Base-by-base conservation (phyloP, 2,113 vertebrate genomes). In the Nothocercus julius region DNA sequence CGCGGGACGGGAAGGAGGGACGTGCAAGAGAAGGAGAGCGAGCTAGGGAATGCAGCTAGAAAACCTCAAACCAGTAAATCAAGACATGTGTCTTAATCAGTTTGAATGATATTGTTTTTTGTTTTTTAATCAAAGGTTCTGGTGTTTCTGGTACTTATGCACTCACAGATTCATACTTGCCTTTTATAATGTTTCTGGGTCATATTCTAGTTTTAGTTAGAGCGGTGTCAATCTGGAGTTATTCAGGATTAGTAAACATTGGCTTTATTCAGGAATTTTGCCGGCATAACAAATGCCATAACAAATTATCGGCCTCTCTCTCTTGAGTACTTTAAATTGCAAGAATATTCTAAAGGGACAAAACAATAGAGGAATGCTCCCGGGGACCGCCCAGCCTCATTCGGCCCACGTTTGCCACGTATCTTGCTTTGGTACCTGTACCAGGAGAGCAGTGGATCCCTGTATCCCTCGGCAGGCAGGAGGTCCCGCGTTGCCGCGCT, bases 11-110 rank as follows among this genome's bases (percentile, higher is more conserved):
- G 76, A 96, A 83, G 83, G 62, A 66, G 62, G 61, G 62, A 93
- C 28, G 40, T 32, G 68, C 36, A 18, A 45, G 75, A 92, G 56
- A 62, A 36, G 78, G 66, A 70, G 84, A 82, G 68, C 27, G 66
- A 83, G 51, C 61, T 69, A 30, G 78, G 75, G 92, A 94, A 90
- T 93, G 93, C 42, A 75, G 75, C 95, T 92, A 92, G 95, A 92
- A 97, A 97, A 86, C 77, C 72, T 96, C 94, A 97, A 93, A 44
- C 78, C 80, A 91, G 87, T 89, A 91, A 95, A 96, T 92, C 95
- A 93, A 96, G 93, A 92, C 91, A 91, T 83, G 69, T 86, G 89
- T 92, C 92, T 96, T 93, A 94, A 93, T 95, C 88, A 83, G 81
- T 95, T 96, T 94, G 87, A 96, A 93, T 91, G 85, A 95, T 85